A percentile compares a stretch with the other conserved stretches of the same genome.
Conservation (phyloP, 2,797 vertebrate genomes). For the Melanotaenia boesemani region DNA sequence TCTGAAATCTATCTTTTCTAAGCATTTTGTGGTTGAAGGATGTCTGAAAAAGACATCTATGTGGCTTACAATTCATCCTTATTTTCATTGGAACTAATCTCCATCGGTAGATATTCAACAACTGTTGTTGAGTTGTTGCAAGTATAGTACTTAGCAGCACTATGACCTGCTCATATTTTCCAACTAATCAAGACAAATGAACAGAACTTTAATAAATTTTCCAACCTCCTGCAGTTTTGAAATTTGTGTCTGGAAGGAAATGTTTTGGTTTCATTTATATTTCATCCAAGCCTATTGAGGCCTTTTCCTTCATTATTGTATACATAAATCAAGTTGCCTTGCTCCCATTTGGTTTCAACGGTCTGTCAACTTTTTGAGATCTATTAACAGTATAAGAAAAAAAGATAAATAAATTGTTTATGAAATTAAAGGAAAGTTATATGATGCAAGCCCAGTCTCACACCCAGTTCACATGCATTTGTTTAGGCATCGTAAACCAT, state of each 20-base stretch:
- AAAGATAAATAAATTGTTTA: neutral
- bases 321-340: neutral
- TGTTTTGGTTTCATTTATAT: no score
- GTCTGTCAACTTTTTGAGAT: neutral
- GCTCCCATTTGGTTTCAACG: neutral
- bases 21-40: neutral
- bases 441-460: neutral
- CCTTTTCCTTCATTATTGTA: neutral
- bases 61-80: no score
- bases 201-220: no score
- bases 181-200: neutral
- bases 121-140: neutral
- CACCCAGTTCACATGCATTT: neutral
- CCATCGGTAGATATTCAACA: no score
- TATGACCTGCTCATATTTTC: neutral
- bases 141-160: no score
- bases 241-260: neutral
- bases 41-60: neutral
- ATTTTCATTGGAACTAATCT: no score
- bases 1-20: neutral
- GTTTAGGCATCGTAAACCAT: no score
- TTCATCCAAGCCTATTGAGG: no score
- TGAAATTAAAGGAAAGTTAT: neutral
- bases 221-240: no score
- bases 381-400: neutral